Base-by-base conservation (phyloP, 23 tunicate genomes). In the Halocynthia aurantium region DNA sequence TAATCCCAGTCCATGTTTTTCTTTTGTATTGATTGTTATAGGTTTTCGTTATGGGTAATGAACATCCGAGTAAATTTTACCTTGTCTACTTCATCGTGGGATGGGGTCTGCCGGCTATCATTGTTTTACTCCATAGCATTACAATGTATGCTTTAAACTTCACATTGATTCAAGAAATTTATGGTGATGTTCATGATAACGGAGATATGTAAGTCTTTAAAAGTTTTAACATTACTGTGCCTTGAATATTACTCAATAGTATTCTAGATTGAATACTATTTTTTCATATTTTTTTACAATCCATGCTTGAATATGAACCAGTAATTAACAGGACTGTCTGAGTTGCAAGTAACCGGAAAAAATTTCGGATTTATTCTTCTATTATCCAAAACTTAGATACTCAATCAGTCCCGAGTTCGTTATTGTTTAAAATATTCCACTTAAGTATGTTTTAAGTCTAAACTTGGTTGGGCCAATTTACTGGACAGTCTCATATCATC, bases 31-130 rank as follows among this genome's bases (percentile, higher is more conserved):
- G 76, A 50, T 31, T 50, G 61, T 73, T 69, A 2, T 80, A 90
- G 96, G 77, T 84, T 21, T 61, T 90, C 62, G 70, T 71, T 7
- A 74, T 84, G 77, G 76, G 77, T 76, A 76, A 75, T 18, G 80
- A 90, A 20, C 12, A 69, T n/a, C n/a, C 85, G 8, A 52, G 68
- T 10, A 70, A 75, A 63, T 52, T 57, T 8, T 84, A 80, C 61
- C 19, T 73, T 6, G 57, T 80, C 10, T 84, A 81, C 60, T 77
- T 82, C 62, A n/a, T 84, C 6, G 8, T 90, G 40, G 96, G 96
- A 7, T 90, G 96, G 96, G 96, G 96, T 70, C 8, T 76, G 51
- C 96, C 96, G 62, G 83, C 86, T 58, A 71, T 84, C 7, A 67
- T 81, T 11, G 77, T 90, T 8, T 53, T 79, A 6, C 18, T 81